Evolutionary conservation across 2,797 vertebrate species (phyloP).

Genomic region (Ciconia nigra): DNA sequence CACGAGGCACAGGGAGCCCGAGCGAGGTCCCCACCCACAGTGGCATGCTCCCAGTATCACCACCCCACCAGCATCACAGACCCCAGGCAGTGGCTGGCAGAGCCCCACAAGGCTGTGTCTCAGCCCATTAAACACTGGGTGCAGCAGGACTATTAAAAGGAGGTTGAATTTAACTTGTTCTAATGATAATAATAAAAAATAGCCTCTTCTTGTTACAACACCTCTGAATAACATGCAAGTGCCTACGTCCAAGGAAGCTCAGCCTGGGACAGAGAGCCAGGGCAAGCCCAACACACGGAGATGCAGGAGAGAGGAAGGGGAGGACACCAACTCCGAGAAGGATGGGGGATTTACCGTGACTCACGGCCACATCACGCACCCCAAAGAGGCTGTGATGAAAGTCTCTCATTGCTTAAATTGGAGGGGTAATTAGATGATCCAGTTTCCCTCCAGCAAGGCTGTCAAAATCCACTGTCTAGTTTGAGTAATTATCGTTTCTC

Average conservation of each 20-base stretch:
- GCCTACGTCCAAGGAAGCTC: fast-evolving
- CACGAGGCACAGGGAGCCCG: not conserved
- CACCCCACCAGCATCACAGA: fast-evolving
- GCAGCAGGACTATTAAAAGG: not conserved
- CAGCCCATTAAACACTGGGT: not conserved
- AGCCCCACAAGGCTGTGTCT: fast-evolving
- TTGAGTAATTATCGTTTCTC: not conserved
- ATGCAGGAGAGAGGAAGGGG: not conserved
- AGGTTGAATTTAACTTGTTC: not conserved
- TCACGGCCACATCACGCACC: not conserved
- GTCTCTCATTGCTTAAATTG: not conserved
- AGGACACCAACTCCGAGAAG: not conserved
- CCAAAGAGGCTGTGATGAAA: slow-evolving; percentile 7
- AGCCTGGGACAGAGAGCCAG: not conserved
- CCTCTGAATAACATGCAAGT: fast-evolving
- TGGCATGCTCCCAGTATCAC: not conserved
- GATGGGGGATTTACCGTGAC: not conserved
- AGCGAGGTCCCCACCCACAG: fast-evolving
- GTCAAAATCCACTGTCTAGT: not conserved
- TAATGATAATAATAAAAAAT: not conserved
- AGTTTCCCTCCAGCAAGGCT: not conserved
- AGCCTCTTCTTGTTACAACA: not conserved
- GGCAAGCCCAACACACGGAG: fast-evolving
- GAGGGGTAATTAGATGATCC: slow-evolving; percentile 28
- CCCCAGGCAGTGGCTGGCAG: not conserved